Base-by-base conservation (phyloP, 1,140 invertebrate species). In the Aphaenogaster rudis region DNA sequence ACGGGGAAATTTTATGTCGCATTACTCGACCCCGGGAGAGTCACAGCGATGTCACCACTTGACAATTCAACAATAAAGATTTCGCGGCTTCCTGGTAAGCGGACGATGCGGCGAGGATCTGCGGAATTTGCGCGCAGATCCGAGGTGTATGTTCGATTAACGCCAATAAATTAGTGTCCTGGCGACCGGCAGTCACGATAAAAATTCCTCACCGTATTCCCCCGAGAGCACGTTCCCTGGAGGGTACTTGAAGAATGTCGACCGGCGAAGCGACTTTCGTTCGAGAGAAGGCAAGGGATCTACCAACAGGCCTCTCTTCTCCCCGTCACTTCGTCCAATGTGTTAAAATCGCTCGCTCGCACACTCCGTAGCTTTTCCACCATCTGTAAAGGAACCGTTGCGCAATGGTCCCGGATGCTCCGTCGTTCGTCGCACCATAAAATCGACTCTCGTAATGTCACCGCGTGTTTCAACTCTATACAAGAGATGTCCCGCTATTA, bases 51-150 rank as follows among this genome's bases (percentile, higher is more conserved):
- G 67, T 69, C 71, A 52, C 54, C 64, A 52, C 69, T 59, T 61
- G 88, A 90, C 84, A 87, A 90, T 79, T 89, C 39, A 76, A 71
- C 88, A 85, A 90, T 90, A 87, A 87, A 89, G 64, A 87, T 87
- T 87, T 87, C 69, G 86, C 71, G 64, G 57, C 64, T 81, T 81
- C 71, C 88, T 66, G 88, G 57, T 52, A 17, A 66, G 33, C 67
- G 64, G 54, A 84, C 78, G 50, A 28, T 15, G 50, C n/a, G 39
- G 64, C 33, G 33, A 48, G 57, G 57, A 64, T 74, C 17, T 63
- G 45, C 8, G 59, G 74, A 76, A 88, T 89, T 66, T 48, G 33
- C 86, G 78, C 50, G 61, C 28, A 84, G 52, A 50, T 42, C 42
- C 57, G 45, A 52, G 57, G 42, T 33, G 78, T 45, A 61, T 69